Conservation (phyloP, 2,113 vertebrate species). For the Psittacula cyanocephala region DNA sequence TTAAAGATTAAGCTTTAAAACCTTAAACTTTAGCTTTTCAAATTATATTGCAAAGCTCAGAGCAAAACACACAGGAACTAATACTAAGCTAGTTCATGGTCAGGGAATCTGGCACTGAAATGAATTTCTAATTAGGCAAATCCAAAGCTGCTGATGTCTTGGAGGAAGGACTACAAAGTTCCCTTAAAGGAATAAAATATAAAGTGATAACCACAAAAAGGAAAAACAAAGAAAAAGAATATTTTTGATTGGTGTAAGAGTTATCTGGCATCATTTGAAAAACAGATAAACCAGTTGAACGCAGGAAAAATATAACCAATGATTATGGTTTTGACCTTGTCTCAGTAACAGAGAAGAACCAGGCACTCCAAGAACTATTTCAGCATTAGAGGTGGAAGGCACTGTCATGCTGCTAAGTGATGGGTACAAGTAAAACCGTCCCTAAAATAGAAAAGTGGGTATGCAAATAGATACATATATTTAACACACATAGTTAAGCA, state of each 20-base stretch:
- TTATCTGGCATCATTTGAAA: background rate
- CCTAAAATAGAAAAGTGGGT: background rate
- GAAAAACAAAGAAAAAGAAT: background rate
- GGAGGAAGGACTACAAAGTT: background rate
- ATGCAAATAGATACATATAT: background rate
- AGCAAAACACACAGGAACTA: background rate
- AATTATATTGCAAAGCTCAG: background rate
- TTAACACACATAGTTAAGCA: background rate
- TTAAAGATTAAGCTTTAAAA: background rate
- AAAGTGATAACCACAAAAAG: background rate
- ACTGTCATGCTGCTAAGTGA: background rate
- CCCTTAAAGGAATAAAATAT: background rate
- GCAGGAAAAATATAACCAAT: background rate
- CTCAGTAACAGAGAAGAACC: background rate
- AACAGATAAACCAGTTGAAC: background rate
- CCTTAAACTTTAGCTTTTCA: background rate
- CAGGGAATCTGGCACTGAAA: background rate
- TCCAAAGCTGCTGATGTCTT: background rate
- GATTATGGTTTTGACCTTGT: background rate
- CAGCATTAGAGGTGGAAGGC: background rate
- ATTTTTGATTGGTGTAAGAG: background rate
- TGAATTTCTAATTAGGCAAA: background rate
- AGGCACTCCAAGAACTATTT: background rate
- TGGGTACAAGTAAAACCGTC: background rate
- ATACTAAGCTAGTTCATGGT: background rate